These are phyloP conservation scores for Helostoma temminkii DNA, from an alignment of 2,797 vertebrate genomes.

Conservation along the genomic window DNA sequence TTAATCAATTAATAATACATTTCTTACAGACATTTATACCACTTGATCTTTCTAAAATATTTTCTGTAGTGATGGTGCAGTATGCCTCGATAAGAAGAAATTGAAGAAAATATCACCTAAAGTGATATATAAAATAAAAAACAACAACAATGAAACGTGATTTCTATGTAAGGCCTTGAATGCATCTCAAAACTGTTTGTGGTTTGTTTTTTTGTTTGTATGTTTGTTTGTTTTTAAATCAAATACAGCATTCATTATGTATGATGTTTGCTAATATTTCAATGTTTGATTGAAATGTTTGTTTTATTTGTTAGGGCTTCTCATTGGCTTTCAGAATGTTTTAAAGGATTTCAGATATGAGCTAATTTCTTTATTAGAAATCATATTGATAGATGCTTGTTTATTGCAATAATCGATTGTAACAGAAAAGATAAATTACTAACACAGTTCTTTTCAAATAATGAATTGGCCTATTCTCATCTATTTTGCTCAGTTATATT, in stretches of 20 bases:
- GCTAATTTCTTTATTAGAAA: background rate
- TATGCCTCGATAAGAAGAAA: slow-evolving; percentile 3
- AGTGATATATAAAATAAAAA: slow-evolving; percentile 1
- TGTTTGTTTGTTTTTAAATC: slow-evolving; percentile 12
- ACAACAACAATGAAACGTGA: slow-evolving; percentile 15
- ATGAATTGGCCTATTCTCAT: slow-evolving; percentile 43
- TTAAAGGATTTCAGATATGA: slow-evolving; percentile 36
- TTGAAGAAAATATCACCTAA: too few relatives aligned
- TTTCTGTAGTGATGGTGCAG: background rate
- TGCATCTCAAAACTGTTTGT: slow-evolving; percentile 16
- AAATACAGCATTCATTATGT: slow-evolving; percentile 41
- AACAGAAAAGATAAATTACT: background rate
- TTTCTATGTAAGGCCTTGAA: slow-evolving; percentile 44
- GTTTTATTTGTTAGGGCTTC: slow-evolving; percentile 30
- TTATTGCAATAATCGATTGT: slow-evolving; percentile 3
- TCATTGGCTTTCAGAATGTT: slow-evolving; percentile 33
- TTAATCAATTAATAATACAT: slow-evolving; percentile 34
- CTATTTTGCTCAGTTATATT: background rate
- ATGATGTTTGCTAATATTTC: slow-evolving; percentile 51
- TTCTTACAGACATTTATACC: slow-evolving; percentile 17
- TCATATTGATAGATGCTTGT: background rate
- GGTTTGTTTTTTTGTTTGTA: slow-evolving; percentile 23
- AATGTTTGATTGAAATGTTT: slow-evolving; percentile 42
- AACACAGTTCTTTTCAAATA: background rate
- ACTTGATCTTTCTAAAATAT: background rate